Evolutionary conservation across 2,888 invertebrate genomes (phyloP).

Genomic region (Scaptodrosophila latifasciaeformis): DNA sequence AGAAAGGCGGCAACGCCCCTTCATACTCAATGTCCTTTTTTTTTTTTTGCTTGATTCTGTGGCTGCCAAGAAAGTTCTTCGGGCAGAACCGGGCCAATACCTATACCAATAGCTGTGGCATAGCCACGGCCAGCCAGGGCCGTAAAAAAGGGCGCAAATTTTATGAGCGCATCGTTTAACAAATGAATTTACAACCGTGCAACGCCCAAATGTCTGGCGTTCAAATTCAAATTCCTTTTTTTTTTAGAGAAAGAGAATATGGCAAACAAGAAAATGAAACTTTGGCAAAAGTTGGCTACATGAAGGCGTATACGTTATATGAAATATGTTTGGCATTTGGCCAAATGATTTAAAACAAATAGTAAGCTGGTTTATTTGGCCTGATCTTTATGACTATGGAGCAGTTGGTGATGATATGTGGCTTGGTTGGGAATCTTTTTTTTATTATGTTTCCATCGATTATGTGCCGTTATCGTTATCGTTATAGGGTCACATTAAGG

Average conservation of each 20-base stretch:
- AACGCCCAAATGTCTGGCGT: constrained; percentile 76
- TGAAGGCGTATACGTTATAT: constrained; percentile 51
- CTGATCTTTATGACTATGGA: background rate
- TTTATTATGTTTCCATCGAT: constrained; percentile 2
- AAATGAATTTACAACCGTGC: constrained; percentile 76
- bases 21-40: background rate
- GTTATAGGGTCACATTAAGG: constrained; percentile 45
- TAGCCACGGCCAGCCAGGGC: constrained; percentile 25
- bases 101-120: too few relatives aligned
- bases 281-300: constrained; percentile 35
- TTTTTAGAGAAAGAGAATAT: constrained; percentile 14
- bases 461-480: background rate
- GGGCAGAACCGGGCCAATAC: constrained; percentile 18
- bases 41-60: constrained; percentile 16
- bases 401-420: too few relatives aligned
- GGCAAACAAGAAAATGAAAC: constrained; percentile 25
- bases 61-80: constrained; percentile 37
- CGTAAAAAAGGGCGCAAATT: constrained; percentile 66
- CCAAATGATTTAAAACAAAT: constrained; percentile 61
- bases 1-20: constrained; percentile 6
- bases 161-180: constrained; percentile 76
- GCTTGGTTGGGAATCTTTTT: background rate
- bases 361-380: constrained; percentile 10
- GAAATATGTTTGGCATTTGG: constrained; percentile 58
- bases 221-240: constrained; percentile 72